Conservation (phyloP, 2,888 invertebrate species). For the Pheosia tremula region DNA sequence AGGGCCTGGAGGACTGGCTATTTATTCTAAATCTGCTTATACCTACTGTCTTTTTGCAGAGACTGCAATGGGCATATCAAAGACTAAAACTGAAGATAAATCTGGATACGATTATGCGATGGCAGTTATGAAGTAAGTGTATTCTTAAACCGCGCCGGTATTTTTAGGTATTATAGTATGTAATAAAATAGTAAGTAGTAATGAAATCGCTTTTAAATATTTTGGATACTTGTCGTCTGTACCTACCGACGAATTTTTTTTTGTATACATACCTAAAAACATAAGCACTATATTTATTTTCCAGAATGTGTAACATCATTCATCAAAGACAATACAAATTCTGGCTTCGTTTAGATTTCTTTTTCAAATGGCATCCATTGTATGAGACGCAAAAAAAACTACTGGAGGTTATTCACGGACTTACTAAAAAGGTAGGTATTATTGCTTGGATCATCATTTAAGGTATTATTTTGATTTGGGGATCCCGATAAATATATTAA, state of each 20-base stretch:
- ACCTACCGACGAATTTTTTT: too few relatives aligned
- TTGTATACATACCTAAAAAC: background rate
- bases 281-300: slow-evolving; percentile 25
- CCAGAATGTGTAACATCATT: slow-evolving; percentile 91
- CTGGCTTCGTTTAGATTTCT: slow-evolving; percentile 88
- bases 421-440: slow-evolving; percentile 87
- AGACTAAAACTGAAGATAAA: slow-evolving; percentile 86
- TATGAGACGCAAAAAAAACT: slow-evolving; percentile 88
- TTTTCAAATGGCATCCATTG: slow-evolving; percentile 89
- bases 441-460: too few relatives aligned
- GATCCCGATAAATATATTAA: too few relatives aligned
- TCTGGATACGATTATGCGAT: slow-evolving; percentile 92
- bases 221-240: too few relatives aligned
- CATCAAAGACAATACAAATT: slow-evolving; percentile 91
- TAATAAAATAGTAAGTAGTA: background rate
- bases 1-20: too few relatives aligned
- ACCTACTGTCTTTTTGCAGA: slow-evolving; percentile 68
- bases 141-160: background rate
- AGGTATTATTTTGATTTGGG: too few relatives aligned
- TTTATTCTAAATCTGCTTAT: too few relatives aligned
- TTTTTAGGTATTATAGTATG: too few relatives aligned
- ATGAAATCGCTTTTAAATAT: background rate
- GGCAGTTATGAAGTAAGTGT: slow-evolving; percentile 90
- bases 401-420: slow-evolving; percentile 88
- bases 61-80: slow-evolving; percentile 94